These are phyloP conservation scores for Crocallis elinguaria DNA, from an alignment of 2,888 invertebrate genomes.

Conservation along the genomic window DNA sequence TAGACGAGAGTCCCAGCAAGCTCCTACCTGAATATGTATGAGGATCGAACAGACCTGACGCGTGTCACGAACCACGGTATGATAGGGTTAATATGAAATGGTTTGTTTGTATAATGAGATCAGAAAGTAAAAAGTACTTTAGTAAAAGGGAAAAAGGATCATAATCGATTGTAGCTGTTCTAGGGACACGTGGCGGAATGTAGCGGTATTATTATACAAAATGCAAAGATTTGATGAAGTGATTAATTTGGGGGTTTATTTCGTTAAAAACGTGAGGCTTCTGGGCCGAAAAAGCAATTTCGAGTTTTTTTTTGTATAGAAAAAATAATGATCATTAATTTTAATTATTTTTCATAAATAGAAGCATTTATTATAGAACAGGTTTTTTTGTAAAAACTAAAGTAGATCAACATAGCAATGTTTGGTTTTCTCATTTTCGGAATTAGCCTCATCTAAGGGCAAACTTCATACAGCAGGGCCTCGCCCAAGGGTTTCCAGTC, in stretches of 20 bases:
- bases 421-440: slow-evolving; percentile 36
- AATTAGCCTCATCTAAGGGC: slow-evolving; percentile 38
- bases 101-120: slow-evolving; percentile 41
- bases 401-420: not conserved
- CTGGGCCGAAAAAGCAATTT: no score
- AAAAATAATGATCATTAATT: no score
- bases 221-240: slow-evolving; percentile 41
- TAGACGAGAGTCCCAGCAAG: slow-evolving; percentile 29
- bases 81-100: slow-evolving; percentile 56
- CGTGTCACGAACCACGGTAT: slow-evolving; percentile 57
- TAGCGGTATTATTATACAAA: slow-evolving; percentile 29
- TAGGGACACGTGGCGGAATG: slow-evolving; percentile 22
- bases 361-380: no score
- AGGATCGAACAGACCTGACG: slow-evolving; percentile 48
- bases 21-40: slow-evolving; percentile 38
- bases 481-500: no score
- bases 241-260: slow-evolving; percentile 29
- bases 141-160: not conserved
- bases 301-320: no score
- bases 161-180: slow-evolving; percentile 8
- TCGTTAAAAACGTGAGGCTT: slow-evolving; percentile 12
- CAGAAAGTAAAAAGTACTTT: slow-evolving; percentile 20
- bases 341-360: not conserved
- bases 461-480: no score
- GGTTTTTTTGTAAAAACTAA: not conserved